Percentiles rank a stretch among this genome's conserved stretches.
These are phyloP conservation scores for Nibea albiflora DNA, from an alignment of 2,113 vertebrate species.

Conservation along the genomic window DNA sequence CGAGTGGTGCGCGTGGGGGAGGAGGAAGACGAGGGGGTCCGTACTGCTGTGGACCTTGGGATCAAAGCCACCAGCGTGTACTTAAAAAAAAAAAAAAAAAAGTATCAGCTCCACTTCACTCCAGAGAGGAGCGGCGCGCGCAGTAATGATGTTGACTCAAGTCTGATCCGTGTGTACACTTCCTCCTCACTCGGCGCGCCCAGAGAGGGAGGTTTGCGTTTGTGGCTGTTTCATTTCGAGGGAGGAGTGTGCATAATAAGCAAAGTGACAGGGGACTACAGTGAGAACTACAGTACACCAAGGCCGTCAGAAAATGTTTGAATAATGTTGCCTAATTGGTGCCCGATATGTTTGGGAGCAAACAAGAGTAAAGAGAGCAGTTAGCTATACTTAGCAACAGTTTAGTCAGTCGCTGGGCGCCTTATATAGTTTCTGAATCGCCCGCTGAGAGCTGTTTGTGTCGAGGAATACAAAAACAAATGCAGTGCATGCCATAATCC, in stretches of 20 bases:
- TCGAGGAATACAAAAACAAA: slow-evolving; percentile 5
- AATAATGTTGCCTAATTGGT: slow-evolving; percentile 70
- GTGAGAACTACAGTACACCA: slow-evolving; percentile 43
- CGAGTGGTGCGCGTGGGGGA: background rate
- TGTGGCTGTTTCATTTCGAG: slow-evolving; percentile 60
- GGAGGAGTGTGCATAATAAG: slow-evolving; percentile 60
- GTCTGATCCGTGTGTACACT: slow-evolving; percentile 69
- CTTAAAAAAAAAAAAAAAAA: slow-evolving; percentile 29
- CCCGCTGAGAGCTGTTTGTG: slow-evolving; percentile 3
- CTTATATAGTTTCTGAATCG: background rate
- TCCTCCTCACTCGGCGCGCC: slow-evolving; percentile 39
- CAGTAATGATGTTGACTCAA: slow-evolving; percentile 79
- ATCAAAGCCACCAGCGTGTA: slow-evolving; percentile 62
- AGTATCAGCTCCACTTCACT: slow-evolving; percentile 41
- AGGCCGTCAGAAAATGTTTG: slow-evolving; percentile 61
- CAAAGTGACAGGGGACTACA: slow-evolving; percentile 60
- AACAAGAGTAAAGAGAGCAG: slow-evolving; percentile 63
- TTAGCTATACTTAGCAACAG: slow-evolving; percentile 57
- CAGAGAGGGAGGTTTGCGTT: slow-evolving; percentile 48
- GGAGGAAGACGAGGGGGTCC: no score
- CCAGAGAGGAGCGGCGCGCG: slow-evolving; percentile 48
- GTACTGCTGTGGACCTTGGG: slow-evolving; percentile 17
- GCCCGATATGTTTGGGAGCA: slow-evolving; percentile 65
- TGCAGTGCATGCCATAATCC: background rate
- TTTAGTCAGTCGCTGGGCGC: slow-evolving; percentile 38